Conservation (phyloP, 2,113 vertebrate species). For the Rhea pennata region DNA sequence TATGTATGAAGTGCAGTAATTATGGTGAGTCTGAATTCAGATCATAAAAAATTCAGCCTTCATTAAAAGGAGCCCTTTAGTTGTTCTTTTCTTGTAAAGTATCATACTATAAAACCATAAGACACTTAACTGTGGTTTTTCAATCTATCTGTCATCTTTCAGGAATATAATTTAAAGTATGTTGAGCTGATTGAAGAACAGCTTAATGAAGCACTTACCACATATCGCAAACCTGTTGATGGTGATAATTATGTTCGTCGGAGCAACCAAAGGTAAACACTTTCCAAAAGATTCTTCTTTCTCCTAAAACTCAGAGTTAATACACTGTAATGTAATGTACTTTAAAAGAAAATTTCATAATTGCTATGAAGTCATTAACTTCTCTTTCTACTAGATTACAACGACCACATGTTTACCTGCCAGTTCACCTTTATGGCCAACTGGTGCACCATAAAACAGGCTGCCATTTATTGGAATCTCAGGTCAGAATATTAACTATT, state of each 20-base stretch:
- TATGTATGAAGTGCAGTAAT: not conserved
- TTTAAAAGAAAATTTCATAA: not conserved
- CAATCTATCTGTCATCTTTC: not conserved
- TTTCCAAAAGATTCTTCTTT: not conserved
- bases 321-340: not conserved
- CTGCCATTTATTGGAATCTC: conserved; percentile 94
- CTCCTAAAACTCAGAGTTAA: not conserved
- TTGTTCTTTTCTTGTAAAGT: not conserved
- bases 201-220: conserved; percentile 97
- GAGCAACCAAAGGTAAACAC: conserved; percentile 93
- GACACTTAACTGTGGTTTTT: not conserved
- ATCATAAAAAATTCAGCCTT: not conserved
- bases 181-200: conserved; percentile 97
- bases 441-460: conserved; percentile 98
- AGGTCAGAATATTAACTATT: conserved; percentile 77
- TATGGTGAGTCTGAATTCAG: not conserved
- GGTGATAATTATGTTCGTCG: conserved; percentile 98
- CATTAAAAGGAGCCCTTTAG: not conserved
- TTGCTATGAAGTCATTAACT: not conserved
- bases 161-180: conserved; percentile 97
- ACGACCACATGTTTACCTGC: conserved; percentile 95
- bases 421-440: conserved; percentile 96
- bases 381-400: conserved; percentile 86
- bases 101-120: not conserved
- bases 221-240: conserved; percentile 96